Evolutionary conservation across 2,888 invertebrate species (phyloP), one percentile per base, ranked within the genome.

Genomic region (Mamestra brassicae): DNA sequence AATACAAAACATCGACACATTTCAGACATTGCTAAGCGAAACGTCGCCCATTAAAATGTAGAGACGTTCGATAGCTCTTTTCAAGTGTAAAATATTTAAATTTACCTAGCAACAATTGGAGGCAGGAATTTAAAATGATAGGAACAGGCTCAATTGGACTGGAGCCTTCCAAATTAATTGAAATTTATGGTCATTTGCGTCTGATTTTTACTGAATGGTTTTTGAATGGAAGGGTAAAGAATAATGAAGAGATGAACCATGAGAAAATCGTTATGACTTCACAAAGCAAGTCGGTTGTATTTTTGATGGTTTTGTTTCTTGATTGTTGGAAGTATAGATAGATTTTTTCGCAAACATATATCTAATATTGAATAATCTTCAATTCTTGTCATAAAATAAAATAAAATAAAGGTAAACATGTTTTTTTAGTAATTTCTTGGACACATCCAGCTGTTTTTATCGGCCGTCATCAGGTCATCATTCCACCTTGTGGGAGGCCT

Each of bases 41-140:
- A 66, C 81, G 71, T 63, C 60, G 70, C 87, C 89, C 93, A 93
- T 95, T 95, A 95, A 95, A 95, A 93, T 89, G 94, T 92, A 94
- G 92, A 89, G 92, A 93, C 93, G 93, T 94, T 94, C 92, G 91
- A 89, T 89, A 88, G 90, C 90, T 89, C 92, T 90, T 90, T 91
- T 91, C 91, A 89, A 93, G 93, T 92, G 92, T 94, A 93, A 95
- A 94, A 95, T 95, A 95, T 95, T 95, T 93, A 93, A 95, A 95
- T 95, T 93, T 89, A 78, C 90, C 88, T 86, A 87, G 88, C 90
- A 92, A 93, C 92, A 93, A 94, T 94, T 93, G 92, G 89, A 88
- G 86, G 87, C 45, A 50, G 70, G 60, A 74, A 80, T 80, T 66
- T 83, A 65, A 78, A 80, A 80, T 61, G 68, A 68, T 54, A 77